phyloP scores from a whole-genome alignment of 1,140 invertebrate genomes.

The Sinonovacula constricta region DNA sequence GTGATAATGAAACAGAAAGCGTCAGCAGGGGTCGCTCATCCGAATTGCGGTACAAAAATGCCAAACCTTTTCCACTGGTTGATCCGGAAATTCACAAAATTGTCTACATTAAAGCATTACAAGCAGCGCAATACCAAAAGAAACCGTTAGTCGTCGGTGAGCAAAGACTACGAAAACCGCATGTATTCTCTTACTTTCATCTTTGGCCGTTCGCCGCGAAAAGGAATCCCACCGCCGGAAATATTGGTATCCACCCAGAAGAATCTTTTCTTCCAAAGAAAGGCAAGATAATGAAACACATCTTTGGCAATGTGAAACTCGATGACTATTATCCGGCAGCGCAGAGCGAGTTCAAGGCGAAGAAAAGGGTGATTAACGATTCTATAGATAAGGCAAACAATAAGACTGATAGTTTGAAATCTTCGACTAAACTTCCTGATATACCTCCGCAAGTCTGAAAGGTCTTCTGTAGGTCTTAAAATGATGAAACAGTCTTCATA shows the following conservation, averaged over 20 bases:
- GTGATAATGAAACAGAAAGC: conserved; percentile 18
- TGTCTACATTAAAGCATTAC: conserved; percentile 35
- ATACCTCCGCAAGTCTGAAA: conserved; percentile 1
- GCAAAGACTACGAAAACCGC: conserved; percentile 11
- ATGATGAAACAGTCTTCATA: conserved; percentile 11
- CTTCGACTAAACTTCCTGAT: not conserved
- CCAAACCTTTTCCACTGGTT: conserved; percentile 30
- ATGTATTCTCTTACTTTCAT: conserved; percentile 42
- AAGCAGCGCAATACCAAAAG: conserved; percentile 12
- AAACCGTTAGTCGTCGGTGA: not conserved
- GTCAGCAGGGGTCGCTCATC: not conserved
- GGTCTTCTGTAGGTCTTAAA: conserved; percentile 42
- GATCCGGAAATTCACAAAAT: conserved; percentile 46
- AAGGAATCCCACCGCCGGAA: not conserved
- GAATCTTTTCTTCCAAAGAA: conserved; percentile 29
- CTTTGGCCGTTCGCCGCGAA: not conserved
- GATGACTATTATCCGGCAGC: conserved; percentile 36
- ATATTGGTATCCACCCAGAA: conserved; percentile 37
- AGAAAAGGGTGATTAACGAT: conserved; percentile 1
- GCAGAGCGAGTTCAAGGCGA: not conserved
- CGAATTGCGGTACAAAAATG: conserved; percentile 19
- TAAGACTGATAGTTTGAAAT: not conserved
- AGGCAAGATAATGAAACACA: conserved; percentile 48
- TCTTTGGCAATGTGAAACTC: conserved; percentile 38
- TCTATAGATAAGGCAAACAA: not conserved